Conservation (phyloP, 30 jellyfish, hydroid and myxozoan species). For the Catostylus mosaicus region DNA sequence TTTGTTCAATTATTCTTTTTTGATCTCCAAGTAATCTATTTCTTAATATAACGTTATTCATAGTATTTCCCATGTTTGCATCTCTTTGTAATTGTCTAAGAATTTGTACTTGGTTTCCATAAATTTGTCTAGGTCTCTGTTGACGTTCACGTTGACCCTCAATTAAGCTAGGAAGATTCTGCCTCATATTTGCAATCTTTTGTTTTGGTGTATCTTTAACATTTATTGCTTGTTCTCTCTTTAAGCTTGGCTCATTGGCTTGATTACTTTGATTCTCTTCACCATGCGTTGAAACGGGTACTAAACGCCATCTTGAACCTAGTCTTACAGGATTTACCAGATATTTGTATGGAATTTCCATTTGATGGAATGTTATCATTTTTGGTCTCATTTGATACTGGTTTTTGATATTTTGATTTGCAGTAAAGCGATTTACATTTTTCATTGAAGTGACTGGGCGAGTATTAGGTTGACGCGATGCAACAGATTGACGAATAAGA, state of each 20-base stretch:
- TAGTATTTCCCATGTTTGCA: background rate
- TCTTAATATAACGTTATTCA: background rate
- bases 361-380: slow-evolving; percentile 32
- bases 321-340: slow-evolving; percentile 39
- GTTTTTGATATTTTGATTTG: background rate
- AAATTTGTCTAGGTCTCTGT: background rate
- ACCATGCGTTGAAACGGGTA: slow-evolving; percentile 27
- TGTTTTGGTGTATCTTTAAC: background rate
- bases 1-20: background rate
- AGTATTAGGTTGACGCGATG: background rate
- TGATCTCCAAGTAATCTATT: background rate
- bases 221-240: background rate
- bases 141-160: background rate
- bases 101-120: slow-evolving; percentile 40
- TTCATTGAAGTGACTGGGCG: background rate
- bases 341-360: slow-evolving; percentile 53
- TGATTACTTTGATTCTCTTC: background rate
- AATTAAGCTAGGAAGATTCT: background rate
- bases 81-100: slow-evolving; percentile 32
- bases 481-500: background rate
- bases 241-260: background rate
- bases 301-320: slow-evolving; percentile 56
- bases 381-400: background rate
- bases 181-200: background rate
- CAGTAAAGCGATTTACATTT: background rate